phyloP scores from a whole-genome alignment of 2,888 invertebrate species.

The Crocallis elinguaria region DNA sequence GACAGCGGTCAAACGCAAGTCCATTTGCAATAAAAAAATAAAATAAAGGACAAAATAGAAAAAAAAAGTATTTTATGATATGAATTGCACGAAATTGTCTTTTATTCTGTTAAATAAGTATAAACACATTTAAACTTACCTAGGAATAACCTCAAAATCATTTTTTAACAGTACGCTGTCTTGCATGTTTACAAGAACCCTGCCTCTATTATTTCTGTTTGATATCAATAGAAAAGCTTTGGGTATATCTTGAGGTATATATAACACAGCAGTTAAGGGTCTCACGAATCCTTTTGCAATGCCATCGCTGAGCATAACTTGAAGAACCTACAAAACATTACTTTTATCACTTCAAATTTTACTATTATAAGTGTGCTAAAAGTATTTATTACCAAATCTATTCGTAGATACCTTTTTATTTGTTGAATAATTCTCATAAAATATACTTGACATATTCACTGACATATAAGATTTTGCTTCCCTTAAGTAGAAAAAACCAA shows the following conservation, averaged over 20 bases:
- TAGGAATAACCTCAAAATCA: neutral
- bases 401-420: slow-evolving; percentile 25
- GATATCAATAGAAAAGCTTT: slow-evolving; percentile 26
- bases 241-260: slow-evolving; percentile 7
- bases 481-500: neutral
- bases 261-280: slow-evolving; percentile 26
- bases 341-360: too few species aligned
- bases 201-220: slow-evolving; percentile 17
- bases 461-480: neutral
- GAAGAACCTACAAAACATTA: slow-evolving; percentile 15
- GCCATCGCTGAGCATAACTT: slow-evolving; percentile 19
- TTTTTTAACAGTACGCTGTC: neutral
- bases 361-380: too few species aligned
- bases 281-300: slow-evolving; percentile 32
- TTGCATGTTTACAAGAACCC: slow-evolving; percentile 29
- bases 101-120: too few species aligned
- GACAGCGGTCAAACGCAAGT: too few species aligned
- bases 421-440: neutral
- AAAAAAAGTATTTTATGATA: neutral
- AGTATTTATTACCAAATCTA: too few species aligned
- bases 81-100: too few species aligned
- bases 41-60: too few species aligned
- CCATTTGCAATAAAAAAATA: too few species aligned
- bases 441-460: slow-evolving; percentile 16
- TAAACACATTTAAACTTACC: slow-evolving; percentile 15